Evolutionary conservation across 2,797 vertebrate species (phyloP), one percentile per base, ranked within the genome.

Genomic region (Rhinichthys osculus): DNA sequence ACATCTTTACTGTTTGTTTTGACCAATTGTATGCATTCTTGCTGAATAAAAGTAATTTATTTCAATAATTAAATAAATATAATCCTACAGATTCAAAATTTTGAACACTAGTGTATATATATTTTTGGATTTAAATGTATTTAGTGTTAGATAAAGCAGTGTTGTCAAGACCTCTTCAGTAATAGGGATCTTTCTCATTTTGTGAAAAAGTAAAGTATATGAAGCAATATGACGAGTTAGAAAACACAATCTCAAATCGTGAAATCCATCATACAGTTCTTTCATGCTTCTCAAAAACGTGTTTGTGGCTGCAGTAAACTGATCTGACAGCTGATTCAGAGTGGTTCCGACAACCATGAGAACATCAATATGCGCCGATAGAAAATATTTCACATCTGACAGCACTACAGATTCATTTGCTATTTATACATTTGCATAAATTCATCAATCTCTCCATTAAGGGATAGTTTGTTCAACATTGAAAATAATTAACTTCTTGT

Each of bases 361-460:
- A 84, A 67, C 35, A 84, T 84, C 33, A 54, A 84, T 67, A 77
- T 67, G 16, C 47, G 66, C 62, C 62, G 47, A 52, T 33, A 67
- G 40, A 72, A 21, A 10, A n/a, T 35, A 73, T 42, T 78, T 78
- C 4, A 57, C 38, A 62, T 82, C 11, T 81, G 66, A 57, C 47
- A 59, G n/a, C n/a, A 23, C 54, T 50, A 17, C 40, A 83, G 2
- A 83, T 76, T 76, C 50, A 66, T 76, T 83, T 35, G 7, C 7
- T 17, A 50, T 83, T 66, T 83, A 35, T 83, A 66, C 4, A 47
- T 44, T 44, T 73, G 8, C 3, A 70, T 16, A 2, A 5, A 81
- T 69, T 35, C 33, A 40, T 71, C 44, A 81, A n/a, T 50, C 47
- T 69, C 13, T 67, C 64, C 19, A 23, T 69, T 50, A 47, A 67